phyloP scores from a whole-genome alignment of 2,888 invertebrate species.

The Eristalinus sepulchralis region DNA sequence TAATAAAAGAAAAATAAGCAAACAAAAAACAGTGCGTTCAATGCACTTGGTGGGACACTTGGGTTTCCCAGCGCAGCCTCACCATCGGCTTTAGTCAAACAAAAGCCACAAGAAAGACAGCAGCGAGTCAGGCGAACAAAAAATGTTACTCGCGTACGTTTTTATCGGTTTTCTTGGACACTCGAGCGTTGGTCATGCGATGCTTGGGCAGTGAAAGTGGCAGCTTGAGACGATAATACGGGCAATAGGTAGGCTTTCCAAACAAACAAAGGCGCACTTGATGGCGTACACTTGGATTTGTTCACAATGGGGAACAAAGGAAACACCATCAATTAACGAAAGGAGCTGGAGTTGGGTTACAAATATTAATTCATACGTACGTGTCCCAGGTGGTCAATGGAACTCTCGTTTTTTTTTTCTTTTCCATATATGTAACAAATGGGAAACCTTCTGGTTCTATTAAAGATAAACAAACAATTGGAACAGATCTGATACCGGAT shows the following conservation, averaged over 20 bases:
- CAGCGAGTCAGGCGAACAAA: too few species aligned
- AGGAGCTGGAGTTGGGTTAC: slow-evolving; percentile 1
- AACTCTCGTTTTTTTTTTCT: slow-evolving; percentile 14
- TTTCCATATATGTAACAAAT: too few species aligned
- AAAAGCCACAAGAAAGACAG: background rate
- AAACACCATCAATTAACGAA: slow-evolving; percentile 33
- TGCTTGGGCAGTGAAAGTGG: slow-evolving; percentile 57
- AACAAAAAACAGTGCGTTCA: slow-evolving; percentile 45
- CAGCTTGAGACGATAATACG: slow-evolving; percentile 33
- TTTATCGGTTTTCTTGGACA: slow-evolving; percentile 34
- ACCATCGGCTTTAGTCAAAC: slow-evolving; percentile 15
- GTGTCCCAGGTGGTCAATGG: background rate
- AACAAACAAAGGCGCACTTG: slow-evolving; percentile 38
- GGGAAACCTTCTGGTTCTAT: too few species aligned
- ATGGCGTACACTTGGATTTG: slow-evolving; percentile 46
- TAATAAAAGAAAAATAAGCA: slow-evolving; percentile 47
- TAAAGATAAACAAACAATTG: too few species aligned
- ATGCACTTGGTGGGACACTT: slow-evolving; percentile 49
- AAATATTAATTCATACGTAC: background rate
- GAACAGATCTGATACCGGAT: too few species aligned
- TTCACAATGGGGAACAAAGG: background rate
- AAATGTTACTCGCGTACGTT: background rate
- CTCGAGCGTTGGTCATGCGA: slow-evolving; percentile 57
- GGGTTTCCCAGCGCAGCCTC: background rate
- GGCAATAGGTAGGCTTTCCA: slow-evolving; percentile 53